Conservation (phyloP, 2,113 vertebrate species). For the Pygoscelis antarcticus region DNA sequence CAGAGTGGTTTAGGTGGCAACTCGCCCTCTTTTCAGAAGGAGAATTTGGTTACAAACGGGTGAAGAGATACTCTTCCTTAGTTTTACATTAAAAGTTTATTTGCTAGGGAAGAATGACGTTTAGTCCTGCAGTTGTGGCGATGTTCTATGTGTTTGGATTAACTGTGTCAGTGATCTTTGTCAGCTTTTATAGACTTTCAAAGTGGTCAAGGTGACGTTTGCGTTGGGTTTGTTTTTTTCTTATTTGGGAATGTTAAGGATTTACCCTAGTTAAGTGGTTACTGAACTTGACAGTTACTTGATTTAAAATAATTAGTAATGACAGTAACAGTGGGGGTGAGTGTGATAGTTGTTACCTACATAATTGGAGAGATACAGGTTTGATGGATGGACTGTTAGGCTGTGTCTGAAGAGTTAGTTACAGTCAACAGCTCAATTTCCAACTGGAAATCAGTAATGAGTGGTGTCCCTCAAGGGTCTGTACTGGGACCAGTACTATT, state of each 20-base stretch:
- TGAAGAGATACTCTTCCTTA: background rate
- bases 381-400: background rate
- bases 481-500: background rate
- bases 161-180: background rate
- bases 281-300: background rate
- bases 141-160: rapidly evolving
- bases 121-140: background rate
- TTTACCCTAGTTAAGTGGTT: background rate
- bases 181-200: background rate
- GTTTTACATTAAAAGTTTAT: background rate
- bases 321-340: background rate
- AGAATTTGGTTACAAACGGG: background rate
- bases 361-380: background rate
- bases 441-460: background rate
- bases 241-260: background rate
- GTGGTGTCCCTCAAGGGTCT: background rate
- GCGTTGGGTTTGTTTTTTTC: background rate
- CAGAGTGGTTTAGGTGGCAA: background rate
- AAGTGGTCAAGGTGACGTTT: background rate
- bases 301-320: background rate
- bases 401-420: background rate
- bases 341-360: background rate
- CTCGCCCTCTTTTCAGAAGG: too few species aligned
- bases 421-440: background rate
- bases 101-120: background rate